Evolutionary conservation across 2,113 vertebrate genomes (phyloP).

Genomic region (Enhydra lutris): DNA sequence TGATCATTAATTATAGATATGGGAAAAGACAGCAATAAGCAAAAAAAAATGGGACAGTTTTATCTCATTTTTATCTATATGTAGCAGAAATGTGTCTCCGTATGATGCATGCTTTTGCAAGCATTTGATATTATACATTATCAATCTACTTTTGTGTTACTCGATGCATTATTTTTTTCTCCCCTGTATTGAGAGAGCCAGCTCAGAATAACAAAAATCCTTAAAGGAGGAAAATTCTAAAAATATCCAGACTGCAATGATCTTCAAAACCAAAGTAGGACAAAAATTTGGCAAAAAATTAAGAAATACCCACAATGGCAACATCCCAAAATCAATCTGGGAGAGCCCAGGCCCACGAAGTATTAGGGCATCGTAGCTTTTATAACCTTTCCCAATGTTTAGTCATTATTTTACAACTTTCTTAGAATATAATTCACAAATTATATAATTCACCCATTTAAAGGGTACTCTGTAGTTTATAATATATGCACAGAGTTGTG

Average conservation of each 20-base stretch:
- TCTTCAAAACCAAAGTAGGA: neutral
- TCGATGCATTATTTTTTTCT: conserved; percentile 41
- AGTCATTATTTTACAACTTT: neutral
- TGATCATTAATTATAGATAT: conserved; percentile 48
- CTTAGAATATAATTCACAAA: neutral
- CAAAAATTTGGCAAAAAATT: neutral
- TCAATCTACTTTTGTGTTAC: neutral
- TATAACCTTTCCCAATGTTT: neutral
- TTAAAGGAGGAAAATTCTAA: neutral
- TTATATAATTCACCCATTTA: neutral
- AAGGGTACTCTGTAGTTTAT: neutral
- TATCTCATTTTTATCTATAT: conserved; percentile 18
- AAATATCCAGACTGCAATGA: neutral
- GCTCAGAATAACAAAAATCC: conserved; percentile 25
- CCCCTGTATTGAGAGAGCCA: conserved; percentile 3
- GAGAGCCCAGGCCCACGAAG: neutral
- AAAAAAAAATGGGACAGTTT: neutral
- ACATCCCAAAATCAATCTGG: neutral
- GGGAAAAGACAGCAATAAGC: neutral
- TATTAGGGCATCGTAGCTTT: neutral
- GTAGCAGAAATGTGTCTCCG: neutral
- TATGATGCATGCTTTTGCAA: neutral
- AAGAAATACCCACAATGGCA: neutral
- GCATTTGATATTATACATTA: neutral
- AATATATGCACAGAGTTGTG: neutral